Conservation (phyloP, 1,140 invertebrate genomes). For the Tetramorium parvispinum region DNA sequence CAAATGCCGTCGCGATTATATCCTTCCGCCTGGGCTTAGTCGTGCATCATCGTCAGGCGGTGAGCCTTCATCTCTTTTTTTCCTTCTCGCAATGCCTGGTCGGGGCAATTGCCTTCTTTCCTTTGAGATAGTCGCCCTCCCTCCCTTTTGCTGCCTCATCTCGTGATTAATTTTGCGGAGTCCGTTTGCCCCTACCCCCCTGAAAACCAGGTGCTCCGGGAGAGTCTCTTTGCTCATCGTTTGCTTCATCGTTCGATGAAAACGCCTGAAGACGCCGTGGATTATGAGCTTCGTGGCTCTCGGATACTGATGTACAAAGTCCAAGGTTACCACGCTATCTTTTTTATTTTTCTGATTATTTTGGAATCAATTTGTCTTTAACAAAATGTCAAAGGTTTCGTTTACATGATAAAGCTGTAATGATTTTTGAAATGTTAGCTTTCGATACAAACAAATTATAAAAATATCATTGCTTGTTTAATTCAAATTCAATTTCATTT, state of each 20-base stretch:
- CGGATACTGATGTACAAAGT: not conserved
- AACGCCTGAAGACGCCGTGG: slow-evolving; percentile 29
- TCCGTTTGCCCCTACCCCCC: slow-evolving; percentile 1
- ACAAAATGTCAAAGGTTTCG: not conserved
- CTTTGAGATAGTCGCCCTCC: slow-evolving; percentile 47
- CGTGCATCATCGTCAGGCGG: slow-evolving; percentile 47
- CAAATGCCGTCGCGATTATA: slow-evolving; percentile 57
- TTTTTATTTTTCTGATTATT: slow-evolving; percentile 10
- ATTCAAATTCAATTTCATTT: not conserved
- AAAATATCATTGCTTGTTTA: not conserved
- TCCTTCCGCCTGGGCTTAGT: slow-evolving; percentile 33
- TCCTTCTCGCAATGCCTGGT: slow-evolving; percentile 39
- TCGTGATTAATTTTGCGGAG: slow-evolving; percentile 54
- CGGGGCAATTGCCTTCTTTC: slow-evolving; percentile 66
- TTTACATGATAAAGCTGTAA: not conserved
- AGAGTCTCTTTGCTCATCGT: slow-evolving; percentile 48
- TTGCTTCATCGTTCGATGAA: slow-evolving; percentile 61
- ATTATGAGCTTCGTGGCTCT: slow-evolving; percentile 51
- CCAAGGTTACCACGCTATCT: not conserved
- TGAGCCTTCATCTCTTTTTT: slow-evolving; percentile 23
- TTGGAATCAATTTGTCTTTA: not conserved
- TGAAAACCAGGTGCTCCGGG: not conserved
- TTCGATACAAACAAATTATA: not conserved
- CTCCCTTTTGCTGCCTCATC: slow-evolving; percentile 37
- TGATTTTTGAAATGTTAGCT: not conserved